phyloP scores from a whole-genome alignment of 2,888 invertebrate genomes.

The Cheilosia urbana region DNA sequence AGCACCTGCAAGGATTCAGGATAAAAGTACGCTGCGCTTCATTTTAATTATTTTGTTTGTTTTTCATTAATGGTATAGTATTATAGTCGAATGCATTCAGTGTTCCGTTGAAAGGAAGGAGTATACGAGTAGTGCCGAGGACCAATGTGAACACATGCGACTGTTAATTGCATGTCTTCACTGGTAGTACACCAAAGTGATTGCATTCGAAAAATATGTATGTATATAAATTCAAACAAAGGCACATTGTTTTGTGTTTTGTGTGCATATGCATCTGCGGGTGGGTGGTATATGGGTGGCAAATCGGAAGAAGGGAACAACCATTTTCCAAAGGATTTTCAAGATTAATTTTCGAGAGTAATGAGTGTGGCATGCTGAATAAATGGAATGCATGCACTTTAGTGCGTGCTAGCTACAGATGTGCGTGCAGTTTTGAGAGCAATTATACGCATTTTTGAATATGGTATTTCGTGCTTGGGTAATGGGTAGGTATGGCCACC shows the following conservation, averaged over 20 bases:
- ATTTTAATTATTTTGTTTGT: slow-evolving; percentile 47
- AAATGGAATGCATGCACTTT: slow-evolving; percentile 53
- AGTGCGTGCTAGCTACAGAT: slow-evolving; percentile 43
- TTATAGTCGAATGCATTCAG: slow-evolving; percentile 8
- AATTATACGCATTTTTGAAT: slow-evolving; percentile 39
- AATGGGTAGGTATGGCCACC: neutral
- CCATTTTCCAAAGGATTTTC: slow-evolving; percentile 39
- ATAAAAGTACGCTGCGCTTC: slow-evolving; percentile 4
- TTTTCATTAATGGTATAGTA: neutral
- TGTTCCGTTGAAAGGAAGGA: neutral
- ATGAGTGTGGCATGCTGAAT: slow-evolving; percentile 34
- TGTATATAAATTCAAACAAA: slow-evolving; percentile 37
- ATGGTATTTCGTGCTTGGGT: neutral
- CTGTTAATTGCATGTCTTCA: slow-evolving; percentile 58
- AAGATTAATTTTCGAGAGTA: slow-evolving; percentile 59
- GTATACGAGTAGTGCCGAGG: neutral
- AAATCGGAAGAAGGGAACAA: slow-evolving; percentile 9
- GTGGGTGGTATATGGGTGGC: neutral
- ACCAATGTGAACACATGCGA: slow-evolving; percentile 35
- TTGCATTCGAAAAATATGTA: slow-evolving; percentile 27
- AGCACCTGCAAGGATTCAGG: slow-evolving; percentile 50
- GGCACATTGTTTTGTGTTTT: slow-evolving; percentile 29
- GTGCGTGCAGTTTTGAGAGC: slow-evolving; percentile 59
- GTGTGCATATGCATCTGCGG: neutral
- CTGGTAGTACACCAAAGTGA: slow-evolving; percentile 12